These are phyloP conservation scores for Zaprionus nigranus DNA, from an alignment of 1,140 invertebrate genomes.

Conservation along the genomic window DNA sequence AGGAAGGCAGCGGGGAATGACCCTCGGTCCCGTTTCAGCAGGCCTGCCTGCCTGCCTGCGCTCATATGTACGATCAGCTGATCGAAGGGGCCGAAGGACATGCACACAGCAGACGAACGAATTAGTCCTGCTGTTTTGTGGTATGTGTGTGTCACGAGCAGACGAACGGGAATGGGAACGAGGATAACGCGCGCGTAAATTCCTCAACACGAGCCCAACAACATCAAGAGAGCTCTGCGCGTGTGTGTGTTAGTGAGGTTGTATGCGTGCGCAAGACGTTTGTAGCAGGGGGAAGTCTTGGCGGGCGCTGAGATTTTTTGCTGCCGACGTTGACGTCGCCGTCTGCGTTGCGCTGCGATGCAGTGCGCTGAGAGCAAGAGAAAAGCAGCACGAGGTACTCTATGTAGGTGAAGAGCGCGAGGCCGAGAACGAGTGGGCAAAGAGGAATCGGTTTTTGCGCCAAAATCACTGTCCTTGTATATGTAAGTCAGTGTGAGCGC, in stretches of 20 bases:
- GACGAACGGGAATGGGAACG: constrained; percentile 43
- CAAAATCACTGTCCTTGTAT: constrained; percentile 54
- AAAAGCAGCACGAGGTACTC: constrained; percentile 46
- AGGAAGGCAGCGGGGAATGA: constrained; percentile 58
- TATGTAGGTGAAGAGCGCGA: constrained; percentile 69
- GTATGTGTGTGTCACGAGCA: constrained; percentile 61
- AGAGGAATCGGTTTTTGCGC: constrained; percentile 72
- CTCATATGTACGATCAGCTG: constrained; percentile 77
- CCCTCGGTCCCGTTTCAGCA: constrained; percentile 50
- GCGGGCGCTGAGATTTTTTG: constrained; percentile 67
- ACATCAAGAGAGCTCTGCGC: constrained; percentile 7
- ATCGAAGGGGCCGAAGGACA: constrained; percentile 69
- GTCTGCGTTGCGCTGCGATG: constrained; percentile 18
- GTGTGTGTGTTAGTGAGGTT: constrained; percentile 17
- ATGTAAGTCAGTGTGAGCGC: constrained; percentile 33
- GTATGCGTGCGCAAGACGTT: constrained; percentile 17
- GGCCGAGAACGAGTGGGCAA: constrained; percentile 55
- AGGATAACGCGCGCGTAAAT: constrained; percentile 74
- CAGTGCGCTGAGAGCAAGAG: constrained; percentile 31
- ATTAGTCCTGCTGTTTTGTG: constrained; percentile 75
- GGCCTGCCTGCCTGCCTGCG: constrained; percentile 13
- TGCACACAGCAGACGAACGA: constrained; percentile 57
- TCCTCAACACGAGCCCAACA: constrained; percentile 75
- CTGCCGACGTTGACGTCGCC: constrained; percentile 39
- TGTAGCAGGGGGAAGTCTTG: constrained; percentile 46